Evolutionary conservation across 2,888 invertebrate species (phyloP), one percentile per base, ranked within the genome.

Genomic region (Euplagia quadripunctaria): DNA sequence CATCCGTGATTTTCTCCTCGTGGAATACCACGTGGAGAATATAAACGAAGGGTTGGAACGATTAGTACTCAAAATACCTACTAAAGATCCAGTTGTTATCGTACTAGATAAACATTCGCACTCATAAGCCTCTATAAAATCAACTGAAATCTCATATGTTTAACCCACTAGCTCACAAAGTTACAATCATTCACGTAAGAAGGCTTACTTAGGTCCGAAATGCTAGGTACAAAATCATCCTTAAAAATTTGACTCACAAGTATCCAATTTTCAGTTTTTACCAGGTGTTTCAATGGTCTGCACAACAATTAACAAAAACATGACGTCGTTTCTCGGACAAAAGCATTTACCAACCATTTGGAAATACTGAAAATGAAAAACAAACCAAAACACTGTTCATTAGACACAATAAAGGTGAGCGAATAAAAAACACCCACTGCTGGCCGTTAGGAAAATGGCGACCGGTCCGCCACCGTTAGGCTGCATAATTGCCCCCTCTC

Each of bases 401-500:
- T 83, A 80, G 79, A 68, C 70, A 72, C 73, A 79, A 79, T 70
- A 73, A 78, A 80, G 79, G 83, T 81, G 79, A 69, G 68, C 74
- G 75, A 79, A 78, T 77, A 84, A 85, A 83, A 84, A 85, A 76
- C 68, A 71, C 51, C 73, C 75, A 64, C 75, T 79, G 78, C 65
- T 74, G 83, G 73, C 61, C 76, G 82, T 80, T 78, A 79, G 80
- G 75, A 78, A 79, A 82, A 80, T 80, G 72, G 82, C 78, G 82
- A 77, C 64, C 78, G 81, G 81, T 78, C 77, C 81, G 84, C 90
- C 89, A 51, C 63, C 41, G 89, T 91, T 90, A 89, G 82, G 82
- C 80, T 70, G 65, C 79, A 85, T 91, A 90, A 91, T 90, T 89
- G 87, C 89, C 82, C 86, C 85, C 87, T 85, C 87, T 82, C 86